Percentiles rank a stretch among this genome's conserved stretches.
Conservation (phyloP, 2,113 vertebrate genomes). For the Hiodon tergisus region DNA sequence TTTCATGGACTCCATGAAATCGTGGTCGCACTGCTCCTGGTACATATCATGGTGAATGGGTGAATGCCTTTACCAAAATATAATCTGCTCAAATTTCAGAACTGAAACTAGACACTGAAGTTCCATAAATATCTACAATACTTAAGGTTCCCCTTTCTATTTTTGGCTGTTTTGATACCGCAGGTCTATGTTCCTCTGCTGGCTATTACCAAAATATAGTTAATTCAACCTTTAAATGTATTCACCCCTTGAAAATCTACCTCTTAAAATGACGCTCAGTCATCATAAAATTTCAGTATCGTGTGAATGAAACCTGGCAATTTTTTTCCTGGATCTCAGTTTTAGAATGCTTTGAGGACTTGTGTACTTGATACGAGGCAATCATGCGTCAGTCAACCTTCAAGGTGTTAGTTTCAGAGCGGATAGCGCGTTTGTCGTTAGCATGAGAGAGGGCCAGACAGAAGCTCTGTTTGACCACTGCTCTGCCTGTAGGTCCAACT, state of each 20-base stretch:
- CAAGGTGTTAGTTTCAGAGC: neutral
- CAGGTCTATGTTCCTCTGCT: neutral
- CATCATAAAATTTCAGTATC: neutral
- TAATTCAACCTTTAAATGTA: neutral
- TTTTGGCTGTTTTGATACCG: too few species aligned
- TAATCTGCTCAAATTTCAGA: too few species aligned
- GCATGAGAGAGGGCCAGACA: neutral
- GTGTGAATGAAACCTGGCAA: neutral
- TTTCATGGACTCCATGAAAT: constrained; percentile 92
- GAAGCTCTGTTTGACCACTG: neutral
- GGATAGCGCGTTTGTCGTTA: neutral
- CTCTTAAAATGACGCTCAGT: neutral
- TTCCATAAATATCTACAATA: neutral
- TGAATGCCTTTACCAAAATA: neutral
- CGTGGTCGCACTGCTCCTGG: constrained; percentile 79
- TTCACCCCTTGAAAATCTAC: neutral
- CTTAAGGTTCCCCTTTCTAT: neutral
- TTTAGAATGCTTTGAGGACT: too few species aligned
- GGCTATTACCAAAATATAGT: neutral
- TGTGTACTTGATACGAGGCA: neutral
- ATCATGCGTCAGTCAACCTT: neutral
- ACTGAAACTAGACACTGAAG: too few species aligned
- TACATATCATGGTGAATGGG: constrained; percentile 1
- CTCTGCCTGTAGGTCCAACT: constrained; percentile 40
- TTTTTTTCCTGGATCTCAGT: too few species aligned